A percentile compares a stretch with the other conserved stretches of the same genome.
Conservation (phyloP, 2,888 invertebrate genomes). For the Drosophila setosimentum region DNA sequence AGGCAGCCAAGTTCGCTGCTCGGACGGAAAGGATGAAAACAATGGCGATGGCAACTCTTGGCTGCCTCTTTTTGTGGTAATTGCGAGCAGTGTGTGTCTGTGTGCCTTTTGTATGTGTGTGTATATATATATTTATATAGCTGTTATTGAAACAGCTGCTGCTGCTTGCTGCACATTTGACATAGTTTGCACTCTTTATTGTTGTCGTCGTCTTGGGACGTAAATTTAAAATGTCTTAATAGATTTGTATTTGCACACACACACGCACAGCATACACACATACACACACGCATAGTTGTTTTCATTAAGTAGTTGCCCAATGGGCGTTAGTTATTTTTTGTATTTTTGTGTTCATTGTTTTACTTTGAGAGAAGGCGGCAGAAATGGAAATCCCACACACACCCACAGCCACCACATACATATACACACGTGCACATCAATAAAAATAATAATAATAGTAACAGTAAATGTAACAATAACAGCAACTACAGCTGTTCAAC, state of each 20-base stretch:
- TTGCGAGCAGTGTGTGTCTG: not conserved
- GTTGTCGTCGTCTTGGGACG: slow-evolving; percentile 35
- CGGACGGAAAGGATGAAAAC: slow-evolving; percentile 41
- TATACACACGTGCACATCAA: slow-evolving; percentile 15
- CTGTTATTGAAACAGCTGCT: slow-evolving; percentile 65
- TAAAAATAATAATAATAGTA: slow-evolving; percentile 21
- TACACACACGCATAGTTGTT: slow-evolving; percentile 13
- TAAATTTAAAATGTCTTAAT: slow-evolving; percentile 67
- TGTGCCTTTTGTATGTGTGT: not conserved
- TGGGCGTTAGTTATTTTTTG: slow-evolving; percentile 10
- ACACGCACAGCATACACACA: not conserved
- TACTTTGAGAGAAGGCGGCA: slow-evolving; percentile 29
- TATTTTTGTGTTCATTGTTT: slow-evolving; percentile 25
- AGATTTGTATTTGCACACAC: slow-evolving; percentile 49
- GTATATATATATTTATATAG: not conserved
- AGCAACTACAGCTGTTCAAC: slow-evolving; percentile 48
- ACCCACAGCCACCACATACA: slow-evolving; percentile 9
- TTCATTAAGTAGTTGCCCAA: slow-evolving; percentile 35
- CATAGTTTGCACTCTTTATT: slow-evolving; percentile 50
- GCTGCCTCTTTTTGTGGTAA: slow-evolving; percentile 15
- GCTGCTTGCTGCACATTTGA: slow-evolving; percentile 58
- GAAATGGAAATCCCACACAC: slow-evolving; percentile 37
- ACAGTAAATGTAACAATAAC: slow-evolving; percentile 31
- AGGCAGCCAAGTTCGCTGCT: slow-evolving; percentile 45
- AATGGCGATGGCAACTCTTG: slow-evolving; percentile 34